These are phyloP conservation scores for Diorhabda elongata DNA, from an alignment of 1,140 invertebrate genomes.

Conservation along the genomic window DNA sequence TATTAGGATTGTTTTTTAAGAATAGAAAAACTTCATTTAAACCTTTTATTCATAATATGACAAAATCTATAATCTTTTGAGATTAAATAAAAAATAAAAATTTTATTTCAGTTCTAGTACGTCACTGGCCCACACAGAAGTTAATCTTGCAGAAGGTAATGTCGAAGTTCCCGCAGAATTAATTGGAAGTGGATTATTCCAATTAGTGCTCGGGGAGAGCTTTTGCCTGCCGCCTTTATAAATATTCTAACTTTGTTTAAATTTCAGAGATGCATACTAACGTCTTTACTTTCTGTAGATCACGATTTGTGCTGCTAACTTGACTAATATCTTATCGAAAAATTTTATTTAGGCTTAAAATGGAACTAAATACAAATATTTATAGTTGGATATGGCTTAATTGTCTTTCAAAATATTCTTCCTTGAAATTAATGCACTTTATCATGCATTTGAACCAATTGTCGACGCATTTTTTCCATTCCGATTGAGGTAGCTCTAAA, in stretches of 20 bases:
- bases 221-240: conserved; percentile 39
- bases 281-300: conserved; percentile 27
- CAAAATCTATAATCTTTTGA: too few species aligned
- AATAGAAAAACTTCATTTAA: too few species aligned
- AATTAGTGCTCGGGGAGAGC: conserved; percentile 42
- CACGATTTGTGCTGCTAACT: conserved; percentile 24
- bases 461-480: too few species aligned
- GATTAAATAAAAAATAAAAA: too few species aligned
- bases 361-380: neutral
- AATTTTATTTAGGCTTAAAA: neutral
- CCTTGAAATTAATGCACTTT: too few species aligned
- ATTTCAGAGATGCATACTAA: conserved; percentile 40
- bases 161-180: conserved; percentile 42
- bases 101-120: neutral
- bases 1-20: too few species aligned
- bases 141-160: conserved; percentile 41
- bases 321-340: conserved; percentile 20
- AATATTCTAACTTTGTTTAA: conserved; percentile 44
- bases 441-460: too few species aligned
- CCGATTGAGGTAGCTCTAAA: too few species aligned
- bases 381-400: too few species aligned
- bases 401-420: too few species aligned
- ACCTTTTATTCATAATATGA: too few species aligned
- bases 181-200: conserved; percentile 46
- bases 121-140: conserved; percentile 15